phyloP scores from a whole-genome alignment of 2,113 vertebrate species.

The Pipa parva region DNA sequence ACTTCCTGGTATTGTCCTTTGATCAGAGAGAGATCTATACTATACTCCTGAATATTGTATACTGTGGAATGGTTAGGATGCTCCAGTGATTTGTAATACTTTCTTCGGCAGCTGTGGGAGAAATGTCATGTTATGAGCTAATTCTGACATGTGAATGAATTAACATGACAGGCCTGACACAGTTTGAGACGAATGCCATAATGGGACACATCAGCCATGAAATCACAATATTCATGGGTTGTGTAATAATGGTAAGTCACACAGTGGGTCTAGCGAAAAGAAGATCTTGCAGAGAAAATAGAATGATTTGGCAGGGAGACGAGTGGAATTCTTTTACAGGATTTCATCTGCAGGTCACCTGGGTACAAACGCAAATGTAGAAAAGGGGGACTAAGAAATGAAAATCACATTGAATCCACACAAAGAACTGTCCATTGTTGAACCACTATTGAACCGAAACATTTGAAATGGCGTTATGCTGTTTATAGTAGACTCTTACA shows the following conservation, averaged over 20 bases:
- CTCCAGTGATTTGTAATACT: slow-evolving; percentile 25
- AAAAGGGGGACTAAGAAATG: neutral
- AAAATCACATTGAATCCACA: too few relatives aligned
- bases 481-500: too few relatives aligned
- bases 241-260: slow-evolving; percentile 1
- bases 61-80: slow-evolving; percentile 7
- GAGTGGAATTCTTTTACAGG: neutral
- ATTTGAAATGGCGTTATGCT: too few relatives aligned
- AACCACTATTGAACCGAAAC: too few relatives aligned
- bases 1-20: slow-evolving; percentile 26
- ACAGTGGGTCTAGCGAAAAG: slow-evolving; percentile 10
- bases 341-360: slow-evolving; percentile 8
- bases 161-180: slow-evolving; percentile 36
- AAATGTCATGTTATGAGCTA: slow-evolving; percentile 36
- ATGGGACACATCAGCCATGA: slow-evolving; percentile 38
- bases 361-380: neutral
- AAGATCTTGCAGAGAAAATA: neutral
- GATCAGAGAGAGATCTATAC: slow-evolving; percentile 12
- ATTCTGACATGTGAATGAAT: slow-evolving; percentile 31
- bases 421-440: too few relatives aligned
- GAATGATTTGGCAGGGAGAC: slow-evolving; percentile 1
- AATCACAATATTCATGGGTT: slow-evolving; percentile 27
- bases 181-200: slow-evolving; percentile 33
- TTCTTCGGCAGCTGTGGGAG: slow-evolving; percentile 15
- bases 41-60: slow-evolving; percentile 22